phyloP scores from a whole-genome alignment of 2,113 vertebrate species.

The Steatornis caripensis region DNA sequence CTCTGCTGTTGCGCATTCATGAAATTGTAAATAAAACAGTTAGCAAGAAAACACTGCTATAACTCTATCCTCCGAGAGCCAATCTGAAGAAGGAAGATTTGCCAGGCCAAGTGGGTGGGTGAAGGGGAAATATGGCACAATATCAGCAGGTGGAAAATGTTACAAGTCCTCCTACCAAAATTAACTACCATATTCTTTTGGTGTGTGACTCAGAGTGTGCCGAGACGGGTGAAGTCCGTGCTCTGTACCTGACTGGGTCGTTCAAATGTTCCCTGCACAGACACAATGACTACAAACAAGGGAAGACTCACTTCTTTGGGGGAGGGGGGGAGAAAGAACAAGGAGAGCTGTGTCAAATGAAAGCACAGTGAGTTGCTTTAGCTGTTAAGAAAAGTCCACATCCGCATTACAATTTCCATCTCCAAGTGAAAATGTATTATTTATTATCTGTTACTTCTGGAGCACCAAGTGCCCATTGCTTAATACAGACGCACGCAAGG shows the following conservation, averaged over 20 bases:
- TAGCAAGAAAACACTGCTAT: background rate
- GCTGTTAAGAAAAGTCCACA: background rate
- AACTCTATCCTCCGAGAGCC: constrained; percentile 3
- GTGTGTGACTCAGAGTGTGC: constrained; percentile 51
- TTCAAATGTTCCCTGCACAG: constrained; percentile 30
- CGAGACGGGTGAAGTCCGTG: constrained; percentile 3
- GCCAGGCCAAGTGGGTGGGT: constrained; percentile 47
- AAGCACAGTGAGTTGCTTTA: background rate
- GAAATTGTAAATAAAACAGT: background rate
- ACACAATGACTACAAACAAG: constrained; percentile 32
- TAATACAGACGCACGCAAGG: background rate
- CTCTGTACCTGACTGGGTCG: background rate
- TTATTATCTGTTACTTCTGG: background rate
- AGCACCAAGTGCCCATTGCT: background rate
- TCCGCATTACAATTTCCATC: background rate
- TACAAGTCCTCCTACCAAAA: constrained; percentile 62
- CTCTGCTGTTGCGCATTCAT: background rate
- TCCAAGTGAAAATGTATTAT: background rate
- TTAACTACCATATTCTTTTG: constrained; percentile 53
- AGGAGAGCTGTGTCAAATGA: background rate
- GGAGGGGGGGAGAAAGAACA: background rate
- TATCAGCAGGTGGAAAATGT: constrained; percentile 61
- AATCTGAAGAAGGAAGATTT: constrained; percentile 25
- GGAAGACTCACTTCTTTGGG: background rate
- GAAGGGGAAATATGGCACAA: constrained; percentile 51